These are phyloP conservation scores for Nemapogon koenigi DNA, from an alignment of 2,888 invertebrate genomes.

Conservation along the genomic window DNA sequence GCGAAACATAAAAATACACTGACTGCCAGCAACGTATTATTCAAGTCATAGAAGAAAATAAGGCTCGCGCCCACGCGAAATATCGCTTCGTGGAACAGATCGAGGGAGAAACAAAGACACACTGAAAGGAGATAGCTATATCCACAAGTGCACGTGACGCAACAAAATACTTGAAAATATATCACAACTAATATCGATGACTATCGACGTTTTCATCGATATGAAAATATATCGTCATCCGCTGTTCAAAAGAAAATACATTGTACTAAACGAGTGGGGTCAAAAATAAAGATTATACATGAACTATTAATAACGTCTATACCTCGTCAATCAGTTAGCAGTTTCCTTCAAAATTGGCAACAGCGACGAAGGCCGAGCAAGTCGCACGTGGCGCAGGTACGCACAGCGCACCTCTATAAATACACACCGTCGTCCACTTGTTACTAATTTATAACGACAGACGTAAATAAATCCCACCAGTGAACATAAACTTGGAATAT, in stretches of 20 bases:
- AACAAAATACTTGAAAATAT: too few species aligned
- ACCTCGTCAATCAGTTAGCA: slow-evolving; percentile 41
- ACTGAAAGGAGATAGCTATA: slow-evolving; percentile 25
- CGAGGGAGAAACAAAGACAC: slow-evolving; percentile 21
- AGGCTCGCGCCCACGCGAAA: slow-evolving; percentile 37
- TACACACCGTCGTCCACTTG: slow-evolving; percentile 17
- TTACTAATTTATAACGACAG: slow-evolving; percentile 21
- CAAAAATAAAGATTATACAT: slow-evolving; percentile 32
- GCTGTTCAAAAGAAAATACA: slow-evolving; percentile 18
- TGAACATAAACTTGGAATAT: too few species aligned
- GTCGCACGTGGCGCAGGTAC: slow-evolving; percentile 31
- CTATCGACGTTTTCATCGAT: too few species aligned
- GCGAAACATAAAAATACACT: slow-evolving; percentile 46
- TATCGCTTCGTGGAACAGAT: slow-evolving; percentile 8
- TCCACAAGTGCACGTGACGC: slow-evolving; percentile 31
- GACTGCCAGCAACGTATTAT: slow-evolving; percentile 40
- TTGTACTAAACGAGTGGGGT: slow-evolving; percentile 23
- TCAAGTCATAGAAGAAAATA: slow-evolving; percentile 39
- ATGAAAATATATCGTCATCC: slow-evolving; percentile 18
- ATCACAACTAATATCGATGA: too few species aligned
- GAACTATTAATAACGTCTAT: slow-evolving; percentile 31
- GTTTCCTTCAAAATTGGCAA: slow-evolving; percentile 37
- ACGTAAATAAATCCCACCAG: slow-evolving; percentile 22
- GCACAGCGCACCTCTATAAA: slow-evolving; percentile 25
- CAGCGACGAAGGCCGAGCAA: slow-evolving; percentile 27